Evolutionary conservation across 2,797 vertebrate species (phyloP), one percentile per base, ranked within the genome.

Genomic region (Pogoniulus pusillus): DNA sequence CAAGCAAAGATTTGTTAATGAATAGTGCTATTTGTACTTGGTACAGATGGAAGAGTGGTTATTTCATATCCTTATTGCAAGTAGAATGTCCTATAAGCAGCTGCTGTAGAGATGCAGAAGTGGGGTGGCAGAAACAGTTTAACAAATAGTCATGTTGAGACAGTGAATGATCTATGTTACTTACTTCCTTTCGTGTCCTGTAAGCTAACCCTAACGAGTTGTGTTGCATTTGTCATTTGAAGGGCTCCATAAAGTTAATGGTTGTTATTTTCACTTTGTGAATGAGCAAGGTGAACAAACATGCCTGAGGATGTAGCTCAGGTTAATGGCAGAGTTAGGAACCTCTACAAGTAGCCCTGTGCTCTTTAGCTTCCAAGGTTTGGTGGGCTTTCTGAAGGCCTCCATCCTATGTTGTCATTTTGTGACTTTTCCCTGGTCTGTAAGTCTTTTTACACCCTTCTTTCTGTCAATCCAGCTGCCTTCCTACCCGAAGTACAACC

Each of bases 1-100:
- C 39, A 59, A 53, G 9, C 58, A 78, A 69, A 72, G 39, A 69
- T 87, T 77, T 85, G 37, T 82, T 85, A 39, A 74, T 75, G 55
- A 81, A 32, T 26, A 62, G 41, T 45, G 32, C 22, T 64, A 3
- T 68, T 47, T 26, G 49, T 45, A 13, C 29, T 60, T 81, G 18
- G 16, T 78, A 34, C 41, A 69, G 62, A 37, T 22, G 37, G 24
- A 76, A 73, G 26, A 23, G 16, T 81, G 51, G 45, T 86, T 71
- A 27, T 53, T 88, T 75, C 51, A 62, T 57, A 55, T 72, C 29
- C 80, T 70, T 63, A 16, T 63, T 62, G 53, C 17, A 49, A 70
- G 49, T 19, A 66, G 41, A 82, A 34, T 13, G 35, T 77, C 45
- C 37, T 68, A 70, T 71, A 87, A 43, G 24, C 57, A 34, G 29